These are phyloP conservation scores for Limnephilus marmoratus DNA, from an alignment of 2,888 invertebrate species.

Conservation along the genomic window DNA sequence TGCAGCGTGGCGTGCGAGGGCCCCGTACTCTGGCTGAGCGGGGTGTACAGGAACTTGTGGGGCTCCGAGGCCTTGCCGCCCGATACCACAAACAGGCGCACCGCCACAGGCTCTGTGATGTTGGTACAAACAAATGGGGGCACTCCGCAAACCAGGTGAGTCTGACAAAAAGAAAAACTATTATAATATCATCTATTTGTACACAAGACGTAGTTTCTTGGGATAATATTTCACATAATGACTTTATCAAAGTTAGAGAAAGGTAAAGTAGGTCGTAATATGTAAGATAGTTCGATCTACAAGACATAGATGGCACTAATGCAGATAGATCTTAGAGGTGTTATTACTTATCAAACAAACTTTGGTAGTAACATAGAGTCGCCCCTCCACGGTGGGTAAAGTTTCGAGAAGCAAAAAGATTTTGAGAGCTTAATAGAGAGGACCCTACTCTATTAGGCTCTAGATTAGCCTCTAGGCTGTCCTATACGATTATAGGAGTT, in stretches of 20 bases:
- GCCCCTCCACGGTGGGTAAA: no score
- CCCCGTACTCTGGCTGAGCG: conserved; percentile 71
- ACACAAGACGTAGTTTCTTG: not conserved
- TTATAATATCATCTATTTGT: not conserved
- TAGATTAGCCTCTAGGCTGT: no score
- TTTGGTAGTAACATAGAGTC: no score
- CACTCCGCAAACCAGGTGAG: conserved; percentile 91
- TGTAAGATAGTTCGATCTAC: no score
- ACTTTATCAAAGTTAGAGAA: no score
- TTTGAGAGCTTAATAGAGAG: no score
- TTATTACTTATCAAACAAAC: no score
- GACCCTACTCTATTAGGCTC: no score
- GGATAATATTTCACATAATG: not conserved
- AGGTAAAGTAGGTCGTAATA: no score
- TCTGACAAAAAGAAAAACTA: conserved; percentile 74
- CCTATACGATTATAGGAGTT: no score
- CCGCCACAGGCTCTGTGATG: conserved; percentile 83
- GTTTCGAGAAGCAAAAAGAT: no score
- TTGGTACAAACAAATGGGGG: conserved; percentile 86
- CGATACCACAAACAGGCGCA: conserved; percentile 88
- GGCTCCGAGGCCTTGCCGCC: conserved; percentile 92
- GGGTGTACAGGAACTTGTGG: conserved; percentile 89
- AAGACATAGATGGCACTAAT: not conserved
- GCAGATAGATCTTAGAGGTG: no score
- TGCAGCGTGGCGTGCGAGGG: conserved; percentile 71